Conservation (phyloP, 1,140 invertebrate species). For the Leptinotarsa defecta region DNA sequence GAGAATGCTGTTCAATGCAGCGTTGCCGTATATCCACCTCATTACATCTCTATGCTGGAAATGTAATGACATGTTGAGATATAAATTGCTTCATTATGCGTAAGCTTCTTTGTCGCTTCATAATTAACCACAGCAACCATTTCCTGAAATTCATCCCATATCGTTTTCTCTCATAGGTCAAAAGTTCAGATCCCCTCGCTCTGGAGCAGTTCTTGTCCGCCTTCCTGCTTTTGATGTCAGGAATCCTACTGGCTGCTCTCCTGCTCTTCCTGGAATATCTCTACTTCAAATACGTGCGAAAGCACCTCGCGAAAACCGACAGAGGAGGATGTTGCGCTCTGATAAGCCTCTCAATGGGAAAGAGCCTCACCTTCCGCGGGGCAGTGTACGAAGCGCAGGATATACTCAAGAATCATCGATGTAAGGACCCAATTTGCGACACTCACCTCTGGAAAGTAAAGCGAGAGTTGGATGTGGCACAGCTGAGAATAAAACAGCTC, state of each 20-base stretch:
- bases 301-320: conserved; percentile 86
- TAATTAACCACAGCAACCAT: too few relatives aligned
- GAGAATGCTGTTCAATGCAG: too few relatives aligned
- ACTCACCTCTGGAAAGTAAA: conserved; percentile 87
- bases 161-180: conserved; percentile 57
- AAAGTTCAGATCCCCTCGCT: conserved; percentile 89
- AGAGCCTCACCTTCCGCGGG: conserved; percentile 57
- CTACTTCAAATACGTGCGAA: conserved; percentile 90
- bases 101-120: too few relatives aligned
- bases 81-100: too few relatives aligned
- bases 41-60: too few relatives aligned
- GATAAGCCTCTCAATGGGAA: conserved; percentile 80
- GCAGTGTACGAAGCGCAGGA: conserved; percentile 86
- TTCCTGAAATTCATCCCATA: too few relatives aligned
- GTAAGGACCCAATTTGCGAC: conserved; percentile 80
- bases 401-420: conserved; percentile 62
- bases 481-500: conserved; percentile 79
- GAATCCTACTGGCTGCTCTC: conserved; percentile 84
- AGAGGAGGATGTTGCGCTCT: conserved; percentile 87
- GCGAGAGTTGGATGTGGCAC: conserved; percentile 84
- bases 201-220: conserved; percentile 97
- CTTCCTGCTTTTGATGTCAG: conserved; percentile 92
- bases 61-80: too few relatives aligned
- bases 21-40: too few relatives aligned
- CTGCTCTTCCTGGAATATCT: conserved; percentile 89